phyloP scores from a whole-genome alignment of 1,140 invertebrate genomes.

The Gerris buenoi region DNA sequence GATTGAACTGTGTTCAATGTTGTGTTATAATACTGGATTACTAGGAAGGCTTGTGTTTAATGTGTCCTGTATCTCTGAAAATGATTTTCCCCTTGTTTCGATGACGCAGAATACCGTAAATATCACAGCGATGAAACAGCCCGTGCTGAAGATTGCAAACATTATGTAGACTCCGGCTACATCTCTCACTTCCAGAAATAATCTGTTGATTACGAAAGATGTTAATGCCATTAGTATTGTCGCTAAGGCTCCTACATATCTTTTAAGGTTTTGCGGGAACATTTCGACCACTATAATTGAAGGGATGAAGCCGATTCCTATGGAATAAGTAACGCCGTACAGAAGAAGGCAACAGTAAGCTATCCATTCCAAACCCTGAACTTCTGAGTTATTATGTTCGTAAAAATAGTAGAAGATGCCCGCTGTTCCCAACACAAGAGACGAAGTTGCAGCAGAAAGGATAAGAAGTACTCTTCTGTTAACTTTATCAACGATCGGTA shows the following conservation, averaged over 20 bases:
- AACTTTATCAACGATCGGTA: conserved; percentile 28
- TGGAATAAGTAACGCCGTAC: conserved; percentile 16
- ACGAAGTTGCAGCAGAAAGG: conserved; percentile 26
- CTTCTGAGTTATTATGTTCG: neutral
- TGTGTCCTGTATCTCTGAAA: conserved; percentile 53
- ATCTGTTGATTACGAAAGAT: conserved; percentile 55
- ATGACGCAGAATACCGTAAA: conserved; percentile 50
- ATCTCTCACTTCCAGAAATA: conserved; percentile 42
- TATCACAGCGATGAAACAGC: conserved; percentile 39
- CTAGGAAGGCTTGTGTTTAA: no score
- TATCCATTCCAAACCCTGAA: conserved; percentile 11
- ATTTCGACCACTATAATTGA: conserved; percentile 18
- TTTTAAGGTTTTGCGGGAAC: conserved; percentile 17
- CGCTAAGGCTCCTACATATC: conserved; percentile 14
- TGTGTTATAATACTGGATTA: no score
- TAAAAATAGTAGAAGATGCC: conserved; percentile 16
- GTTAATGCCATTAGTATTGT: conserved; percentile 18
- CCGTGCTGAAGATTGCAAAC: conserved; percentile 65
- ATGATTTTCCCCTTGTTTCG: conserved; percentile 64
- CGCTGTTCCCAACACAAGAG: conserved; percentile 10
- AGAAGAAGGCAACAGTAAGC: conserved; percentile 15
- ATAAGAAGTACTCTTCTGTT: conserved; percentile 35
- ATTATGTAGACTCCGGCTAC: conserved; percentile 48
- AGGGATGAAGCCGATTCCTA: conserved; percentile 16
- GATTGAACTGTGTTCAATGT: no score